A percentile compares a stretch with the other conserved stretches of the same genome.
phyloP scores from a whole-genome alignment of 1,140 invertebrate species.

The Belonocnema kinseyi region DNA sequence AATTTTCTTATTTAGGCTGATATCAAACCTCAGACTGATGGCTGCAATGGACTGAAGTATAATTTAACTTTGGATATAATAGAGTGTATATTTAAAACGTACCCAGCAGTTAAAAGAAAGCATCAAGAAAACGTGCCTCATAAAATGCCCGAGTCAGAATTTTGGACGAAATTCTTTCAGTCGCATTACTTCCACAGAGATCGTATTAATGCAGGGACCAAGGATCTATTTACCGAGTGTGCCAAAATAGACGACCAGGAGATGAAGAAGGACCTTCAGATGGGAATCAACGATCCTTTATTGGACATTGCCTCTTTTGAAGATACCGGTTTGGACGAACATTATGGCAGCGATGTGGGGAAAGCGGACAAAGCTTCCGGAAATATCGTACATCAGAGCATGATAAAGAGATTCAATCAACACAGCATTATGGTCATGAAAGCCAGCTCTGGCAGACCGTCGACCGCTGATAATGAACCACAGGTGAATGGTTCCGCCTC shows the following conservation, averaged over 20 bases:
- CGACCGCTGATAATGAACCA: conserved; percentile 56
- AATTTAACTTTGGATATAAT: conserved; percentile 98
- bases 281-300: conserved; percentile 86
- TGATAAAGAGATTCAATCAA: conserved; percentile 98
- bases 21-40: conserved; percentile 97
- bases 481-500: conserved; percentile 71
- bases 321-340: conserved; percentile 85
- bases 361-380: conserved; percentile 79
- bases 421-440: conserved; percentile 97
- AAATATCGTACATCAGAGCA: conserved; percentile 90
- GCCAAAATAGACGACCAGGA: conserved; percentile 96
- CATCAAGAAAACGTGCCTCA: conserved; percentile 97
- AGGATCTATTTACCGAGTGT: conserved; percentile 97
- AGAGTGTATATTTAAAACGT: conserved; percentile 98
- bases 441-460: conserved; percentile 78
- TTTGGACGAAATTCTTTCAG: conserved; percentile 99
- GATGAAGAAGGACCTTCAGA: conserved; percentile 86
- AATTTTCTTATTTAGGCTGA: conserved; percentile 81
- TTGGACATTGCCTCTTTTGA: conserved; percentile 88
- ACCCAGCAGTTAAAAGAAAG: conserved; percentile 98
- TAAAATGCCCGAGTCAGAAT: conserved; percentile 96
- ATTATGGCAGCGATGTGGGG: conserved; percentile 78
- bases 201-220: conserved; percentile 90
- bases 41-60: conserved; percentile 97
- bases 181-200: conserved; percentile 99